Percentiles rank a stretch among this genome's conserved stretches.
phyloP scores from a whole-genome alignment of 1,140 invertebrate genomes.

The Homalodisca vitripennis region DNA sequence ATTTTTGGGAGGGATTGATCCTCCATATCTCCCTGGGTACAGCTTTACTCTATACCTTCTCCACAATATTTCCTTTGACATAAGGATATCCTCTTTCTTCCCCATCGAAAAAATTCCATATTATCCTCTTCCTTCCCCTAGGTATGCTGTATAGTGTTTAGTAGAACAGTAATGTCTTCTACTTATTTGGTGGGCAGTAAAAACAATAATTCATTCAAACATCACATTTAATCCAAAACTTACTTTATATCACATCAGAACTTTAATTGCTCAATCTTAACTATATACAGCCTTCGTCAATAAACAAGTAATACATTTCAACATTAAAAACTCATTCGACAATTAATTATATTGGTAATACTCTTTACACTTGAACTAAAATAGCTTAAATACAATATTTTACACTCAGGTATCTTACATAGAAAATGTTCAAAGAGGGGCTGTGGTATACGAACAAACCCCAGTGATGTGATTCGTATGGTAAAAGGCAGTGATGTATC shows the following conservation, averaged over 20 bases:
- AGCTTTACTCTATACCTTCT: too few relatives aligned
- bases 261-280: neutral
- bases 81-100: too few relatives aligned
- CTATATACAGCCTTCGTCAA: conserved; percentile 11
- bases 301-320: neutral
- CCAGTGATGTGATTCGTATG: too few relatives aligned
- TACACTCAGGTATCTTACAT: conserved; percentile 17
- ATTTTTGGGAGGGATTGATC: too few relatives aligned
- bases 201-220: conserved; percentile 9
- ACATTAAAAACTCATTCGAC: neutral
- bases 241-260: conserved; percentile 21
- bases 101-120: too few relatives aligned
- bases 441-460: too few relatives aligned
- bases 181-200: neutral
- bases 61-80: too few relatives aligned
- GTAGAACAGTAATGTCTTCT: too few relatives aligned
- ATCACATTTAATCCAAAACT: conserved; percentile 14
- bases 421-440: neutral
- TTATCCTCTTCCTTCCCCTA: too few relatives aligned
- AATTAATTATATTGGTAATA: conserved; percentile 19
- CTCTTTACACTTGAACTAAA: conserved; percentile 11
- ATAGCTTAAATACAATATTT: conserved; percentile 22
- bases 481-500: too few relatives aligned
- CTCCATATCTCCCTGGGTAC: too few relatives aligned
- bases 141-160: too few relatives aligned